Evolutionary conservation across 1,140 invertebrate species (phyloP).

Genomic region (Steinernema feltiae): DNA sequence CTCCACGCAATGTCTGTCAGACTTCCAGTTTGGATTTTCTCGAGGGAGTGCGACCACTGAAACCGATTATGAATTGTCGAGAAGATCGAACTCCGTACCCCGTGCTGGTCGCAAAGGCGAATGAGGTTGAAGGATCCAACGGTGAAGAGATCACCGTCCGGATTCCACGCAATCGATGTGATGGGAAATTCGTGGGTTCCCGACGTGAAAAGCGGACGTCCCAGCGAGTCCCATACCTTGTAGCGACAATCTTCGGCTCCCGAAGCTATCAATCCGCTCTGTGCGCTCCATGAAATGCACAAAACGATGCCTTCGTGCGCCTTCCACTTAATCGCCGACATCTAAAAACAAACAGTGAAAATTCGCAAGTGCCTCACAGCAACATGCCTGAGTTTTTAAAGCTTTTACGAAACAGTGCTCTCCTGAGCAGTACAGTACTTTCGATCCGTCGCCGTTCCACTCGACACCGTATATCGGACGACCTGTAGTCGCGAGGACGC

Average conservation of each 20-base stretch:
- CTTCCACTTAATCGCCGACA: constrained; percentile 72
- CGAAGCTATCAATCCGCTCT: constrained; percentile 79
- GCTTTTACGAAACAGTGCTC: constrained; percentile 80
- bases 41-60: constrained; percentile 86
- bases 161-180: constrained; percentile 80
- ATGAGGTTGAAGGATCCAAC: constrained; percentile 87
- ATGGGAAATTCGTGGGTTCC: constrained; percentile 79
- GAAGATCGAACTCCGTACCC: constrained; percentile 66
- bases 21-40: constrained; percentile 77
- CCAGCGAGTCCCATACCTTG: constrained; percentile 85
- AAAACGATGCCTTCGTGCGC: constrained; percentile 88
- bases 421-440: constrained; percentile 77
- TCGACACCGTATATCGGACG: constrained; percentile 72
- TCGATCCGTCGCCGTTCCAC: constrained; percentile 79
- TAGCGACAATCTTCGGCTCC: constrained; percentile 91
- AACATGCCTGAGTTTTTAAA: constrained; percentile 78
- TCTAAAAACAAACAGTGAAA: constrained; percentile 25
- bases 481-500: constrained; percentile 75
- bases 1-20: constrained; percentile 85
- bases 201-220: constrained; percentile 77
- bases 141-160: constrained; percentile 80
- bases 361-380: constrained; percentile 7
- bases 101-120: constrained; percentile 82
- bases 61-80: constrained; percentile 23
- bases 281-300: constrained; percentile 78